Evolutionary conservation across 1,140 invertebrate genomes (phyloP), one percentile per base, ranked within the genome.

Genomic region (Papilio helenus): DNA sequence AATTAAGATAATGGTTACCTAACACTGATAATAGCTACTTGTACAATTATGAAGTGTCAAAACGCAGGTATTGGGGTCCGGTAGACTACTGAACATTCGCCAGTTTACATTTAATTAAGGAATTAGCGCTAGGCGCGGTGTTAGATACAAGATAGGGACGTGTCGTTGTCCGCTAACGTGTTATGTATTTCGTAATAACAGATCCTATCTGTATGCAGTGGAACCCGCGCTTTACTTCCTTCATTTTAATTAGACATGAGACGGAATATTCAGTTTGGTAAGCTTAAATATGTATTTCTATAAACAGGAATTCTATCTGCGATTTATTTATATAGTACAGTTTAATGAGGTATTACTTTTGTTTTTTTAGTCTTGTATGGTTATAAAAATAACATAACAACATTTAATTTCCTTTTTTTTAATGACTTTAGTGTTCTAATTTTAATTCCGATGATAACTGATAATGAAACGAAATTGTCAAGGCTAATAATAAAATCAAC

Each of bases 41-140:
- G 42, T 46, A 76, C 74, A 76, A 76, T 76, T 76, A 58, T 58
- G 49, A 76, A 39, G 74, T 76, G 74, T 76, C 74, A 76, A 76
- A 76, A 76, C 73, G 49, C n/a, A n/a, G 9, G 49, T 51, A 29
- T 51, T 26, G 12, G 20, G 49, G 29, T 16, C 3, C 12, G 23
- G 26, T 29, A n/a, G 72, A 76, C 76, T 74, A 81, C 79, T 79
- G 81, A 83, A 81, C 80, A 80, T 82, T 81, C 74, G 76, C 79
- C 82, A 84, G 81, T 87, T 87, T 84, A 86, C 84, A 87, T 86
- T 89, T 90, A 90, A 90, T 90, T 89, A 90, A 89, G 86, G 89
- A 86, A 89, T 90, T 89, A 87, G 85, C 79, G 81, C 78, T 81
- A 80, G 86, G 83, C 84, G 83, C 85, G 85, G 86, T 83, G 81